Percentiles rank a stretch among this genome's conserved stretches.
phyloP scores from a whole-genome alignment of 2,888 invertebrate genomes.

The Amaurobius ferox region DNA sequence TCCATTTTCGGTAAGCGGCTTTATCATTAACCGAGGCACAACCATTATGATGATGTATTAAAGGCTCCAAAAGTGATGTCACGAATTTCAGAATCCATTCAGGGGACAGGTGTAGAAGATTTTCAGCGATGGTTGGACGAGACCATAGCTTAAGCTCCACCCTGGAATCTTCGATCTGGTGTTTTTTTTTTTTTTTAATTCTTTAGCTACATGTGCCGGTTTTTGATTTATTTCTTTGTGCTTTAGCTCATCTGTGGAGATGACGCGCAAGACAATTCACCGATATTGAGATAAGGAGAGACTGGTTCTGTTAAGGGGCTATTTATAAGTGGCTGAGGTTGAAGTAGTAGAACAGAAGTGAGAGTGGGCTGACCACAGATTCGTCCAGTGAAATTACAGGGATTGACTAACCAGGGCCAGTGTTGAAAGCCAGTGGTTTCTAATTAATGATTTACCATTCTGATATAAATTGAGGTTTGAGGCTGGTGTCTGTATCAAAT shows the following conservation, averaged over 20 bases:
- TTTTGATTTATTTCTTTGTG: slow-evolving; percentile 1
- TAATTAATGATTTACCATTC: no score
- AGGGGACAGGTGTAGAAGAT: slow-evolving; percentile 32
- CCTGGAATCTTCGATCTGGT: slow-evolving; percentile 31
- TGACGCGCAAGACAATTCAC: slow-evolving; percentile 57
- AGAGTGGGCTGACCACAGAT: no score
- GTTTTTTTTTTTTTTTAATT: no score
- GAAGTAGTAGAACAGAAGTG: no score
- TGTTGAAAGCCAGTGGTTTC: no score
- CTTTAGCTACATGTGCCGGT: slow-evolving; percentile 9
- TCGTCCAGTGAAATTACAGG: no score
- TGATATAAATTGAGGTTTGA: no score
- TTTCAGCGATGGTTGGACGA: slow-evolving; percentile 35
- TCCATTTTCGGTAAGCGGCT: slow-evolving; percentile 70
- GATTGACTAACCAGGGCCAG: no score
- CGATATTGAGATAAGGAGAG: slow-evolving; percentile 30
- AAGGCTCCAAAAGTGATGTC: slow-evolving; percentile 47
- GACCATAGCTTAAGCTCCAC: slow-evolving; percentile 35
- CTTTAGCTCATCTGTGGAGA: slow-evolving; percentile 27
- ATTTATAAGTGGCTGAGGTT: neutral
- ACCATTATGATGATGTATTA: slow-evolving; percentile 68
- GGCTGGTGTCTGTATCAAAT: no score
- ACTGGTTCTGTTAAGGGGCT: neutral
- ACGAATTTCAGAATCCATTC: slow-evolving; percentile 49
- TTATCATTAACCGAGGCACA: slow-evolving; percentile 60